Percentiles rank a stretch among this genome's conserved stretches.
Conservation (phyloP, 1,140 invertebrate species). For the Drosophila melanica region DNA sequence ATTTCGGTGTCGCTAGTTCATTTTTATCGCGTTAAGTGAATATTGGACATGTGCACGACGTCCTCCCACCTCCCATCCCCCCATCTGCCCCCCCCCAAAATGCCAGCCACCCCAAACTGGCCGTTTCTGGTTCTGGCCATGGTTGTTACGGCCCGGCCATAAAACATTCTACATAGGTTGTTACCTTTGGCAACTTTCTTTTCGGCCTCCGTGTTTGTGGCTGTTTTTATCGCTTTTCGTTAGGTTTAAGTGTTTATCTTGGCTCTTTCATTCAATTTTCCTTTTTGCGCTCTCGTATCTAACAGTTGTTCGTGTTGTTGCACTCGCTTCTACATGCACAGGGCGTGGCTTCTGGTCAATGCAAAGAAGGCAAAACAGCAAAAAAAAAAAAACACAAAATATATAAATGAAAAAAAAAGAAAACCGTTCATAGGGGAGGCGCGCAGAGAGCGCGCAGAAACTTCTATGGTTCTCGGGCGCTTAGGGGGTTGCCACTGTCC, state of each 20-base stretch:
- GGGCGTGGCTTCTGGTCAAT: slow-evolving; percentile 79
- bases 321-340: slow-evolving; percentile 73
- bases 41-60: slow-evolving; percentile 73
- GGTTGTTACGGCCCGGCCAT: too few relatives aligned
- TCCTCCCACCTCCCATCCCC: neutral
- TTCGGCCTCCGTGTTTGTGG: slow-evolving; percentile 59
- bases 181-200: slow-evolving; percentile 71
- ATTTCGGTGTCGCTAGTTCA: slow-evolving; percentile 79
- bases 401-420: slow-evolving; percentile 20
- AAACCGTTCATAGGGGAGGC: slow-evolving; percentile 47
- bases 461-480: slow-evolving; percentile 27
- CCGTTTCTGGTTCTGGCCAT: too few relatives aligned
- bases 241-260: slow-evolving; percentile 82
- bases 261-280: slow-evolving; percentile 74
- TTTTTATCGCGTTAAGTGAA: slow-evolving; percentile 82
- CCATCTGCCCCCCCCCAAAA: neutral
- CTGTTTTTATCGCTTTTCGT: slow-evolving; percentile 79
- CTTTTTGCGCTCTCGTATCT: slow-evolving; percentile 69
- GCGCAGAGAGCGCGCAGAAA: slow-evolving; percentile 44
- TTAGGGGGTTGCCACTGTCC: slow-evolving; percentile 53
- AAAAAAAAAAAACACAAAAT: too few relatives aligned
- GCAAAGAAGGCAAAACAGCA: slow-evolving; percentile 44
- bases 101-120: neutral
- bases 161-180: slow-evolving; percentile 55
- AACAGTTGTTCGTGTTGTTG: slow-evolving; percentile 77